Evolutionary conservation across 2,113 vertebrate species (phyloP), one percentile per base, ranked within the genome.

Genomic region (Dipodomys ordii): DNA sequence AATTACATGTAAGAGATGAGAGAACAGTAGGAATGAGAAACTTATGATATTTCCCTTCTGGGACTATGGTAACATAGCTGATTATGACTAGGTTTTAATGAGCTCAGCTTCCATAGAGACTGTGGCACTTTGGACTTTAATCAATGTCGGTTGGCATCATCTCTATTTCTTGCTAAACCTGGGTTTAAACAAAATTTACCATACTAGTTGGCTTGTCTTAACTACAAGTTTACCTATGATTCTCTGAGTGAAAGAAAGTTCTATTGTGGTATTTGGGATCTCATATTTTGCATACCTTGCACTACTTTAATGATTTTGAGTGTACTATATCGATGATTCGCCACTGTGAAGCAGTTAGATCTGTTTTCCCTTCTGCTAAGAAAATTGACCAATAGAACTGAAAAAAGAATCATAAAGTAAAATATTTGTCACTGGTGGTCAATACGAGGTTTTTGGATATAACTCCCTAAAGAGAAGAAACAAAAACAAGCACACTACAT

Each of bases 1-100:
- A 81, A 78, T 19, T 67, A 16, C 20, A 65, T n/a, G 30, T 32
- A 91, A 62, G 30, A 67, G 15, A 67, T 18, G 62, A 13, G 27
- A 49, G 2, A 57, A 16, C 22, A 89, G 13, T 53, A 71, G 5
- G 60, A 76, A 83, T 6, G 11, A 57, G n/a, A 86, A 79, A 44
- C 1, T 10, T 32, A 53, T 1, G 6, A 0, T 79, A 23, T n/a
- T 73, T 71, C 2, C 49, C 10, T 23, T 10, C 10, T 2, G 46
- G 2, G 35, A 30, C 82, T 7, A 0, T 72, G 19, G 62, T 5
- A 80, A 20, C 7, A 25, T 84, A 46, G 74, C 73, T 53, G 6
- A 78, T 9, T 49, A 65, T 35, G 11, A 0, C 11, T 22, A 6
- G 6, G 11, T 74, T 28, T 71, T 64, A 8, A 13, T 15, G 3